These are phyloP conservation scores for Euspilapteryx auroguttella DNA, from an alignment of 2,888 invertebrate species.

Conservation along the genomic window DNA sequence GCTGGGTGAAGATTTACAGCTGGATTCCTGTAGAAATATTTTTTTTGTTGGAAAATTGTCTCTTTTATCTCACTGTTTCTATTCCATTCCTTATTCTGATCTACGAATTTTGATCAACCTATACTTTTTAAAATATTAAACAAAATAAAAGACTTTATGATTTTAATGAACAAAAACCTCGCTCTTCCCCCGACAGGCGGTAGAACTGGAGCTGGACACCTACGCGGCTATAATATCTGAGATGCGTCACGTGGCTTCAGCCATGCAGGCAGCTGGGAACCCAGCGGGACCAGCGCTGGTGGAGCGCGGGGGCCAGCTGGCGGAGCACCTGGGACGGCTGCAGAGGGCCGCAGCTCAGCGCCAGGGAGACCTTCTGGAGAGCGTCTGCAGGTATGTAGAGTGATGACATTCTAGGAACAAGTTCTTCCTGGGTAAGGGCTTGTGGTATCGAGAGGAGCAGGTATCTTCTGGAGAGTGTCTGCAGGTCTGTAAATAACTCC, in stretches of 20 bases:
- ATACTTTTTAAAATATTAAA: too few relatives aligned
- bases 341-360: conserved; percentile 79
- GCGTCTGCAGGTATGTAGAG: conserved; percentile 71
- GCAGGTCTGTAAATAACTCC: too few relatives aligned
- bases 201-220: conserved; percentile 88
- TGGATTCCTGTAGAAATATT: too few relatives aligned
- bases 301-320: conserved; percentile 73
- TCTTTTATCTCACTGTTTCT: too few relatives aligned
- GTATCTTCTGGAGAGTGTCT: too few relatives aligned
- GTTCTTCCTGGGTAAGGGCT: neutral
- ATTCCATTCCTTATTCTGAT: too few relatives aligned
- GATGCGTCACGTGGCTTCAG: conserved; percentile 85
- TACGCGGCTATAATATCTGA: conserved; percentile 90
- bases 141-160: too few relatives aligned
- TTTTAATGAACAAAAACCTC: neutral
- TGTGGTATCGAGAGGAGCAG: neutral
- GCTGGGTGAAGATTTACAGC: too few relatives aligned
- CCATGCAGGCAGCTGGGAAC: conserved; percentile 80
- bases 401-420: too few relatives aligned
- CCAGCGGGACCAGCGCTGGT: conserved; percentile 82
- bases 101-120: too few relatives aligned
- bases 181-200: conserved; percentile 56
- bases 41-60: too few relatives aligned
- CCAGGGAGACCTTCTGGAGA: conserved; percentile 87
- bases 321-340: conserved; percentile 76